Conservation (phyloP, 2,797 vertebrate genomes). For the Australoheros facetus region DNA sequence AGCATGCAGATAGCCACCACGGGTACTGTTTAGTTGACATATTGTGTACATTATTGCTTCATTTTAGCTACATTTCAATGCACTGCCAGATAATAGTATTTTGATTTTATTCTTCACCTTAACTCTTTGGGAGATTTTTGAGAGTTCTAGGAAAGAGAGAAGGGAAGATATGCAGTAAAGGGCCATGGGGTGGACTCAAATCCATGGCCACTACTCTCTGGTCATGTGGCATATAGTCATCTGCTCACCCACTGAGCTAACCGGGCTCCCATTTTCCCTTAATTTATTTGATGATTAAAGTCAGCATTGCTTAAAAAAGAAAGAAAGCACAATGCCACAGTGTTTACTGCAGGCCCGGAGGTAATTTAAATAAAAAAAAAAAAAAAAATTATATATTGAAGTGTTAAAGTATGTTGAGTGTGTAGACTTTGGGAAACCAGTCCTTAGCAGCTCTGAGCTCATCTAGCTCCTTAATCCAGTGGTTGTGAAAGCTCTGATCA, state of each 20-base stretch:
- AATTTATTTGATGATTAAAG: not conserved
- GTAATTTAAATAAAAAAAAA: not conserved
- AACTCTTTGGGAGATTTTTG: no score
- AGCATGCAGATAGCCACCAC: no score
- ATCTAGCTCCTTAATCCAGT: conserved; percentile 48
- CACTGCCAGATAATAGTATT: not conserved
- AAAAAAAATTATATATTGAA: conserved; percentile 29
- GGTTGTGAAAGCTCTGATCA: conserved; percentile 65
- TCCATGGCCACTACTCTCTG: no score
- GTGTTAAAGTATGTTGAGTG: not conserved
- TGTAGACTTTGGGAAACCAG: conserved; percentile 22
- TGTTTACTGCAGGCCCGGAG: conserved; percentile 16
- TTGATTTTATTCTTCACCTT: not conserved
- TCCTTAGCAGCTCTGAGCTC: conserved; percentile 34
- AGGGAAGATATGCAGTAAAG: no score
- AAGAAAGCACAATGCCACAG: not conserved
- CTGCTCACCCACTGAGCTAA: no score
- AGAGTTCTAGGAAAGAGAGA: no score
- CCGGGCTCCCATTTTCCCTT: not conserved
- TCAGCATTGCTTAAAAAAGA: conserved; percentile 2
- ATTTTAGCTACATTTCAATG: not conserved
- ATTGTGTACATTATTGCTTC: not conserved
- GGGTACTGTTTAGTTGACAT: no score
- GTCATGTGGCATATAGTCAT: no score
- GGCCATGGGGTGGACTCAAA: no score